Base-by-base conservation (phyloP, 2,797 vertebrate species). In the Apogon talboti region DNA sequence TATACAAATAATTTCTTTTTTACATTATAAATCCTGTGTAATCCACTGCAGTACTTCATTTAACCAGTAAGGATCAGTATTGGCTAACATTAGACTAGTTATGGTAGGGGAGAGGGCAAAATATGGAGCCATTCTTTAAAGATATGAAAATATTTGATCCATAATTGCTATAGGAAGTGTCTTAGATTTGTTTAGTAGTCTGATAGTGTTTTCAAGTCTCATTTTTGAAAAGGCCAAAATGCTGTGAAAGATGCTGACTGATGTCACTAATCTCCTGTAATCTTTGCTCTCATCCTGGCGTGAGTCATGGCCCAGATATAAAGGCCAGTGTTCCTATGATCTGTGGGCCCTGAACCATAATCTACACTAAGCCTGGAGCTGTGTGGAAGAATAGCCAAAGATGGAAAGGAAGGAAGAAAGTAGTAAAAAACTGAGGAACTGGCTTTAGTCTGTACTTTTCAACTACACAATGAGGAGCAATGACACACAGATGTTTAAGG, bases 1-100 rank as follows among this genome's bases (percentile, higher is more conserved):
- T 5, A 28, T 28, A 5, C 24, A 28, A 28, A 28, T 28, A 2
- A 28, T 28, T 6, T 28, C 24, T 28, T 28, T 28, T 28, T 28
- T 28, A 28, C 24, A 3, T 5, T 28, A 35, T 9, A 30, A 35
- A 35, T 8, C 7, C 33, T 35, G 33, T 7, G 5, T 35, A 9
- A 35, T 10, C 2, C 14, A 15, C 14, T 54, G 82, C 48, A 87
- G n/a, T 90, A 81, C 73, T 21, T 8, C 2, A 19, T 71, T 30
- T 79, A 43, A 21, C 87, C 91, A 87, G 67, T 37, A 66, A 24
- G 69, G 76, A 16, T 51, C 88, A 87, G 79, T 83, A 66, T 64
- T 76, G 38, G 38, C 68, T 66, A 61, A 81, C 50, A 21, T 46
- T 75, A 53, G 47, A 71, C 11, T 21, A 8, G 4, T 14, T 7